Conservation (phyloP, 2,888 invertebrate species). For the Nebria brevicollis region DNA sequence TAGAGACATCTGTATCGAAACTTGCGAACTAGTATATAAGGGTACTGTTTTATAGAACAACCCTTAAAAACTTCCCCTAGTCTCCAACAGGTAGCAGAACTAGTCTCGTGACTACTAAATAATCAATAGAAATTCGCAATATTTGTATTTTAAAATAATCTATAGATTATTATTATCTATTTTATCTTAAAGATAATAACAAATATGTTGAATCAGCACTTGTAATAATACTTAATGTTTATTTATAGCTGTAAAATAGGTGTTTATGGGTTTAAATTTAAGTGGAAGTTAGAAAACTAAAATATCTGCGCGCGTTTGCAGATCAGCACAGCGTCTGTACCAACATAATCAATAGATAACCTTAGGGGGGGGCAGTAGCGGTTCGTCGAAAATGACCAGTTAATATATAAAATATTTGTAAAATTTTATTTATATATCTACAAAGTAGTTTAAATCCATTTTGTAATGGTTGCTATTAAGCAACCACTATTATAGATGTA, state of each 20-base stretch:
- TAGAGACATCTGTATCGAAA: not conserved
- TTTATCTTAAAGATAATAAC: not conserved
- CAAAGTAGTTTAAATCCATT: too few relatives aligned
- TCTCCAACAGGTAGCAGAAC: not conserved
- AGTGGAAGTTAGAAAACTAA: too few relatives aligned
- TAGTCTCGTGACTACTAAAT: not conserved
- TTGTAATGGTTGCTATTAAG: too few relatives aligned
- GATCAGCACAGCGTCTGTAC: not conserved
- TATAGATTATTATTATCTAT: not conserved
- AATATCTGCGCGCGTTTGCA: not conserved
- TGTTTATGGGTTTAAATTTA: too few relatives aligned
- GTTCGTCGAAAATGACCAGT: not conserved
- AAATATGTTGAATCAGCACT: too few relatives aligned
- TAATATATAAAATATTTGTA: not conserved
- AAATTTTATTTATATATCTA: too few relatives aligned
- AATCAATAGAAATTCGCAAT: not conserved
- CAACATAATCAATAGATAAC: constrained; percentile 2
- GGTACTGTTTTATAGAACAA: not conserved
- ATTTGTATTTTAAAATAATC: not conserved
- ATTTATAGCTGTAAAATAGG: too few relatives aligned
- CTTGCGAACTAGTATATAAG: not conserved
- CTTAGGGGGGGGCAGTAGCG: not conserved
- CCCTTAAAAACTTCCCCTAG: not conserved
- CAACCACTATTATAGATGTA: too few relatives aligned
- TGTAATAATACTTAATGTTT: too few relatives aligned